phyloP scores from a whole-genome alignment of 2,888 invertebrate species.

The Sycophila texana region DNA sequence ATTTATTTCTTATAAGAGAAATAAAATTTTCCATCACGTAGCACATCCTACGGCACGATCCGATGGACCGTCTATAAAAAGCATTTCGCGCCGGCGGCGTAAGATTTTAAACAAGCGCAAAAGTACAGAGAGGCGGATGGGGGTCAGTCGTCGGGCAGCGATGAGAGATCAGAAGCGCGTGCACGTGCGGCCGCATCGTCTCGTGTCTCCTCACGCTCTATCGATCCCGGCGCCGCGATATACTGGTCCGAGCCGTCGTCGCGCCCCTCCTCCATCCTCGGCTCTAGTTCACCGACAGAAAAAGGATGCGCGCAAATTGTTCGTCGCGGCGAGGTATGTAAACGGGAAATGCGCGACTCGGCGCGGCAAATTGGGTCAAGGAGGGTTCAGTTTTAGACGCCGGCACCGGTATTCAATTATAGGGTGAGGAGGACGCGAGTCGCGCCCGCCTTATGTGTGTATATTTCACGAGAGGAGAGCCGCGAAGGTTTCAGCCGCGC shows the following conservation, averaged over 20 bases:
- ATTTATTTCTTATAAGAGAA: too few relatives aligned
- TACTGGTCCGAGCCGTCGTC: too few relatives aligned
- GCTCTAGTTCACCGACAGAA: background rate
- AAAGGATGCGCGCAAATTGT: conserved; percentile 36
- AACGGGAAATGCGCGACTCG: background rate
- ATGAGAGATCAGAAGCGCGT: background rate
- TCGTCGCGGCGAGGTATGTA: conserved; percentile 2
- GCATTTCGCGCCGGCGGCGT: background rate
- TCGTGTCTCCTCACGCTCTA: background rate
- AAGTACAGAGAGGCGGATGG: background rate
- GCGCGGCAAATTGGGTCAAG: conserved; percentile 51
- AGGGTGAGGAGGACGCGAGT: background rate
- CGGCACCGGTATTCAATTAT: conserved; percentile 40
- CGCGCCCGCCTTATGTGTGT: background rate
- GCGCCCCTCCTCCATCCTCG: too few relatives aligned
- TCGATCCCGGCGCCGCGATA: background rate
- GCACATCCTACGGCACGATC: background rate
- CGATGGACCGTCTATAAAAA: conserved; percentile 3
- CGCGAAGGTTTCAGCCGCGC: background rate
- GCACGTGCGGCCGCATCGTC: background rate
- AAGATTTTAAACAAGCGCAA: background rate
- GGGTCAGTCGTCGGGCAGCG: background rate
- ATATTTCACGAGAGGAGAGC: background rate
- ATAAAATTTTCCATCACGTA: too few relatives aligned
- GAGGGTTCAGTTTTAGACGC: conserved; percentile 52